Evolutionary conservation across 2,797 vertebrate species (phyloP).

Genomic region (Dromococcyx pavoninus): DNA sequence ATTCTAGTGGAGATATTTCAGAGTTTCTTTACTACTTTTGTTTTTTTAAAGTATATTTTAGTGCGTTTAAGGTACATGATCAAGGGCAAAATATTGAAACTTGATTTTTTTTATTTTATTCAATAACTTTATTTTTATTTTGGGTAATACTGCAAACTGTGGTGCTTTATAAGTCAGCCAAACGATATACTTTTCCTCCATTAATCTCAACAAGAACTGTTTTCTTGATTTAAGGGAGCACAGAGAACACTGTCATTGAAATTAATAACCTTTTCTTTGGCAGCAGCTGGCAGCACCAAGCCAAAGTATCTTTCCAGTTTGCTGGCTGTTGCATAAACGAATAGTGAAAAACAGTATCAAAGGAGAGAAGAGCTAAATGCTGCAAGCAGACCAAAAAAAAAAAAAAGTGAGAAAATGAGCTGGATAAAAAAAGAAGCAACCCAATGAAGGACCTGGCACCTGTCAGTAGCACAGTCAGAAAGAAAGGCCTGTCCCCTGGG

Average conservation of each 20-base stretch:
- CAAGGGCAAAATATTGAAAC: neutral
- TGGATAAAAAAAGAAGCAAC: neutral
- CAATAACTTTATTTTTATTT: neutral
- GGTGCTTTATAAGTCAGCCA: neutral
- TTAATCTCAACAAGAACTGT: neutral
- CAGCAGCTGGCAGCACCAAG: neutral
- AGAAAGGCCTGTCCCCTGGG: neutral
- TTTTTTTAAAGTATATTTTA: neutral
- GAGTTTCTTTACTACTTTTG: neutral
- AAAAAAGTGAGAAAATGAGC: neutral
- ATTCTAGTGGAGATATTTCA: neutral
- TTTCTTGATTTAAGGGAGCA: neutral
- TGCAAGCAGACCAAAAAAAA: neutral
- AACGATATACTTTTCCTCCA: fast-evolving
- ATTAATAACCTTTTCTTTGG: neutral
- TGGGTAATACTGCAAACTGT: neutral
- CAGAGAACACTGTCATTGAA: neutral
- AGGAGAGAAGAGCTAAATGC: neutral
- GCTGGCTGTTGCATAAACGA: neutral
- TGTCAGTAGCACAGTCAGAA: neutral
- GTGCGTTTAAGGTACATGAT: neutral
- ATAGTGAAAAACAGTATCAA: neutral
- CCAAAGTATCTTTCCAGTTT: neutral
- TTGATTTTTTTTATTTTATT: neutral
- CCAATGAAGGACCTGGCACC: neutral